These are phyloP conservation scores for Seira musarum DNA, from an alignment of 2,888 invertebrate genomes.

Conservation along the genomic window DNA sequence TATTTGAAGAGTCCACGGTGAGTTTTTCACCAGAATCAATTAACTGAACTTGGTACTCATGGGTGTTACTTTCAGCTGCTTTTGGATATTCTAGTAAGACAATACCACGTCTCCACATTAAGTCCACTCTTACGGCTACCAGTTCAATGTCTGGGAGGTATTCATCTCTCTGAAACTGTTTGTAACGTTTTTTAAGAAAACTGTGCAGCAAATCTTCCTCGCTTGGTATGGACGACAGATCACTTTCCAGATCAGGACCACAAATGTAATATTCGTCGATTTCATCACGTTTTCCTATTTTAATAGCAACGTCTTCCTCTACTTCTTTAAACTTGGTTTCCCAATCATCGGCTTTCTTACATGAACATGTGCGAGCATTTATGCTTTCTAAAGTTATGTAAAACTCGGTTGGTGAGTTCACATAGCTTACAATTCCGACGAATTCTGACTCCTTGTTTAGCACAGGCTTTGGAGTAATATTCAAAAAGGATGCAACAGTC, in stretches of 20 bases:
- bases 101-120: conserved; percentile 38
- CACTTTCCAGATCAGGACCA: background rate
- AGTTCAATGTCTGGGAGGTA: conserved; percentile 23
- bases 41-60: conserved; percentile 15
- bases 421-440: conserved; percentile 2
- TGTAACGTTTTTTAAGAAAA: background rate
- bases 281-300: too few species aligned
- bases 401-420: conserved; percentile 30
- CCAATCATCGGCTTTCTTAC: background rate
- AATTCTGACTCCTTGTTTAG: background rate
- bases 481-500: too few species aligned
- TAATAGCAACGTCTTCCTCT: background rate
- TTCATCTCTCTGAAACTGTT: background rate
- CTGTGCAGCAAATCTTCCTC: background rate
- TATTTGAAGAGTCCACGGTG: background rate
- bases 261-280: background rate
- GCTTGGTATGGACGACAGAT: background rate
- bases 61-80: background rate
- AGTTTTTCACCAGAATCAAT: conserved; percentile 44
- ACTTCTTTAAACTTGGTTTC: background rate
- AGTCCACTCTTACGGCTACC: conserved; percentile 17
- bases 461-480: background rate
- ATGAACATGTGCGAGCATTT: background rate
- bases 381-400: conserved; percentile 18
- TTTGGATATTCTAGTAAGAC: background rate